phyloP scores from a whole-genome alignment of 2,113 vertebrate genomes.

The Nothobranchius kuhntae region DNA sequence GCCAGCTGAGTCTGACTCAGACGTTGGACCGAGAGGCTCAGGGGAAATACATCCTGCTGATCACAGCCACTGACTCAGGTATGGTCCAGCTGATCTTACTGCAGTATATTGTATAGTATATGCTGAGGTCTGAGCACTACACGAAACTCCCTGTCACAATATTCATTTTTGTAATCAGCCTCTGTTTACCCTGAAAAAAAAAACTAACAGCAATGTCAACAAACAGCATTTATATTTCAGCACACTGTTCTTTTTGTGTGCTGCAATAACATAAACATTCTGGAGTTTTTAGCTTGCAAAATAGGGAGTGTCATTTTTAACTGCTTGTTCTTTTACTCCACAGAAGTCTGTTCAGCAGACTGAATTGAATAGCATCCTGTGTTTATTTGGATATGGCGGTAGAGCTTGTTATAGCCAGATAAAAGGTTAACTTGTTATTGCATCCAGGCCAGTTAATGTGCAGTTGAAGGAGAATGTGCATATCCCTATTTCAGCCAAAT shows the following conservation, averaged over 20 bases:
- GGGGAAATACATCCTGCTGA: conserved; percentile 82
- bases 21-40: conserved; percentile 88
- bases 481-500: conserved; percentile 70
- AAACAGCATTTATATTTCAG: conserved; percentile 63
- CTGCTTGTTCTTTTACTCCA: conserved; percentile 22
- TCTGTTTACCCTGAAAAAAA: no score
- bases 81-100: conserved; percentile 1
- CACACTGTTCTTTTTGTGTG: conserved; percentile 48
- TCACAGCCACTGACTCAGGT: conserved; percentile 94
- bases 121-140: not conserved
- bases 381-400: conserved; percentile 69
- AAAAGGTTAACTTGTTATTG: conserved; percentile 77
- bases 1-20: conserved; percentile 85
- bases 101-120: not conserved
- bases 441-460: conserved; percentile 72
- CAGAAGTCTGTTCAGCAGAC: conserved; percentile 45
- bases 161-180: no score
- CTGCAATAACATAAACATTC: conserved; percentile 55
- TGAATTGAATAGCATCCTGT: conserved; percentile 58
- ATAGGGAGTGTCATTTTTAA: conserved; percentile 35
- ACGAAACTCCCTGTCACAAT: no score
- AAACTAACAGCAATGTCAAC: conserved; percentile 47
- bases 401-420: conserved; percentile 70
- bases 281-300: conserved; percentile 66
- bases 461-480: conserved; percentile 68